A percentile compares a stretch with the other conserved stretches of the same genome.
phyloP scores from a whole-genome alignment of 2,113 vertebrate genomes.

The Hepsetus odoe region DNA sequence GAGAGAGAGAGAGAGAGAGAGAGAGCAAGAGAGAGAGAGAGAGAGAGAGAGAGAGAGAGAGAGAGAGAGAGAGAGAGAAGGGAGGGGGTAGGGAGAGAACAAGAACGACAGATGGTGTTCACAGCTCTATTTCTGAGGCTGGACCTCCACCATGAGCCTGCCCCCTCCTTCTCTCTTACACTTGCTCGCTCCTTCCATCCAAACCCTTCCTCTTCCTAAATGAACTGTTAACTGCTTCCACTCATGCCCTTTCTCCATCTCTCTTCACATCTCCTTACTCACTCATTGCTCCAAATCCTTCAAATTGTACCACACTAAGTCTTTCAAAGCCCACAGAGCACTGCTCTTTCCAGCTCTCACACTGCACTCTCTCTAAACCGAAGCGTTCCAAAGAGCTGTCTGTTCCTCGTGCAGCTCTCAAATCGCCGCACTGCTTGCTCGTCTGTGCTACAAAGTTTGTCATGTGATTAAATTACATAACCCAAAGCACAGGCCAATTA shows the following conservation, averaged over 20 bases:
- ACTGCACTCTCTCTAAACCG: constrained; percentile 13
- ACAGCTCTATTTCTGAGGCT: constrained; percentile 86
- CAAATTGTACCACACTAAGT: constrained; percentile 31
- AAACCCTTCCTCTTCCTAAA: constrained; percentile 48
- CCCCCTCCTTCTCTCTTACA: constrained; percentile 46
- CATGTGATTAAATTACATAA: constrained; percentile 53
- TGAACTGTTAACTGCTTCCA: constrained; percentile 30
- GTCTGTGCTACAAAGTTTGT: constrained; percentile 35
- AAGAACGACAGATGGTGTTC: constrained; percentile 84
- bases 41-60: constrained; percentile 69
- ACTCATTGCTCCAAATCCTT: constrained; percentile 37
- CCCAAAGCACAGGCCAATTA: constrained; percentile 44
- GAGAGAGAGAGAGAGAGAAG: constrained; percentile 63
- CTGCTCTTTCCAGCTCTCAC: constrained; percentile 42
- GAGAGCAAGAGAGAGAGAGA: constrained; percentile 59
- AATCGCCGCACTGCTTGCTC: background rate
- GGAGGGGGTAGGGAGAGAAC: constrained; percentile 63
- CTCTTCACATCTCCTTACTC: constrained; percentile 36
- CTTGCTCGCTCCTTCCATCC: constrained; percentile 38
- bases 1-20: constrained; percentile 25
- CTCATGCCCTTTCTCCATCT: constrained; percentile 26
- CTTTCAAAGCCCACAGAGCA: constrained; percentile 3
- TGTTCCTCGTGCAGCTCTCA: constrained; percentile 5
- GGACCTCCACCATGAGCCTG: constrained; percentile 78
- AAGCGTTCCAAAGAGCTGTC: constrained; percentile 21